Conservation (phyloP, 1,140 invertebrate species). For the Rhagoletis pomonella region DNA sequence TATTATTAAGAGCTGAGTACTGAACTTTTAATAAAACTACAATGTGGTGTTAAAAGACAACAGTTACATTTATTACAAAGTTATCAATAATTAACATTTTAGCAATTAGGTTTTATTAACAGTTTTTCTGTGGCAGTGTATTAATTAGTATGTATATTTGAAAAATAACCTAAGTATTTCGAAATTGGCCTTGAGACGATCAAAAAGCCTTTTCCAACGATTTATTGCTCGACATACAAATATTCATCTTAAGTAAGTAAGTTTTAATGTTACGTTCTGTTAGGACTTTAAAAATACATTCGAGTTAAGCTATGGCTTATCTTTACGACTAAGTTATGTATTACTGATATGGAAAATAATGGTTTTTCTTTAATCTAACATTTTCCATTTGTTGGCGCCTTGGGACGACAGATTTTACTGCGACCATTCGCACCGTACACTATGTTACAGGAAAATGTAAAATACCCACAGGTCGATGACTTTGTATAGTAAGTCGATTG, state of each 20-base stretch:
- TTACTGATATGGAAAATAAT: slow-evolving; percentile 9
- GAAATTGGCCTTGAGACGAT: background rate
- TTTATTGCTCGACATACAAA: background rate
- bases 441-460: slow-evolving; percentile 87
- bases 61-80: slow-evolving; percentile 51
- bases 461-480: slow-evolving; percentile 88
- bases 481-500: slow-evolving; percentile 89
- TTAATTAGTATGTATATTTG: background rate
- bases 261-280: slow-evolving; percentile 35
- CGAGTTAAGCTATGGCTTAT: slow-evolving; percentile 33
- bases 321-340: slow-evolving; percentile 16
- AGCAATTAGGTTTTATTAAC: background rate
- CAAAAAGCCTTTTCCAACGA: background rate
- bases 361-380: slow-evolving; percentile 60
- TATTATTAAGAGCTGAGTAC: too few species aligned
- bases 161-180: background rate
- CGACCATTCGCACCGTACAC: slow-evolving; percentile 84
- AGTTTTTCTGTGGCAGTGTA: slow-evolving; percentile 23
- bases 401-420: slow-evolving; percentile 87
- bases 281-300: slow-evolving; percentile 42
- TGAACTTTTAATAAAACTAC: background rate
- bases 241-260: slow-evolving; percentile 16
- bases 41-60: slow-evolving; percentile 31
- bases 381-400: slow-evolving; percentile 74
- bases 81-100: slow-evolving; percentile 12